phyloP scores from a whole-genome alignment of 2,888 invertebrate genomes.

The Drosophila diplacantha region DNA sequence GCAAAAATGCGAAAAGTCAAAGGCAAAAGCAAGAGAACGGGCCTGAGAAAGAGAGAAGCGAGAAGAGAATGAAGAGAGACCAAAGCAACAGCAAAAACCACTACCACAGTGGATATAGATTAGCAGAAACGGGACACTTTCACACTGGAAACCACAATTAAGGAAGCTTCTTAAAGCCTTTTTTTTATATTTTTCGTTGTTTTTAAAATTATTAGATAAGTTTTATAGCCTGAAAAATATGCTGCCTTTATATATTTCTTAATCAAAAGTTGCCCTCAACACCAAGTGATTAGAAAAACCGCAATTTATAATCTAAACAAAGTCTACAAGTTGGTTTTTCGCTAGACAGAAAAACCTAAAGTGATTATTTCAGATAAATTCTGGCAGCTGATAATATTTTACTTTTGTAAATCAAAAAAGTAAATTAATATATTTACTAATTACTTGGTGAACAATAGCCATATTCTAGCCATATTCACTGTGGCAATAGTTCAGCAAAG shows the following conservation, averaged over 20 bases:
- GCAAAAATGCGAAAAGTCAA: slow-evolving; percentile 9
- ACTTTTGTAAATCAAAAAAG: too few relatives aligned
- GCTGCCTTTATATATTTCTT: background rate
- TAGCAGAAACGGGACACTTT: background rate
- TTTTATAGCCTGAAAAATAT: background rate
- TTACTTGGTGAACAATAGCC: too few relatives aligned
- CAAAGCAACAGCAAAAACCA: slow-evolving; percentile 2
- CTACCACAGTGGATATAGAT: slow-evolving; percentile 9
- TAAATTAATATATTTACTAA: too few relatives aligned
- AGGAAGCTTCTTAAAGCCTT: background rate
- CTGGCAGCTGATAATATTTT: too few relatives aligned
- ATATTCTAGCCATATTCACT: background rate
- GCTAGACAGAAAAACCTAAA: background rate
- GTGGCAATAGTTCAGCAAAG: slow-evolving; percentile 14
- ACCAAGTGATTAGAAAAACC: background rate
- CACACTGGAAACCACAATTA: background rate
- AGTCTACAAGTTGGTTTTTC: background rate
- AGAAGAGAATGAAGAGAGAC: background rate
- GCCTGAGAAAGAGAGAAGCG: background rate
- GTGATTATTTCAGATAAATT: background rate
- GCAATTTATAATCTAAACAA: background rate
- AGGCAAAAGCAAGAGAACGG: slow-evolving; percentile 1
- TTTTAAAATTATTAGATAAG: background rate
- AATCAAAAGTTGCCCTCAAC: background rate
- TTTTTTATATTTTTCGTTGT: background rate